These are phyloP conservation scores for Clarias magur DNA, from an alignment of 2,113 vertebrate species.

Conservation along the genomic window DNA sequence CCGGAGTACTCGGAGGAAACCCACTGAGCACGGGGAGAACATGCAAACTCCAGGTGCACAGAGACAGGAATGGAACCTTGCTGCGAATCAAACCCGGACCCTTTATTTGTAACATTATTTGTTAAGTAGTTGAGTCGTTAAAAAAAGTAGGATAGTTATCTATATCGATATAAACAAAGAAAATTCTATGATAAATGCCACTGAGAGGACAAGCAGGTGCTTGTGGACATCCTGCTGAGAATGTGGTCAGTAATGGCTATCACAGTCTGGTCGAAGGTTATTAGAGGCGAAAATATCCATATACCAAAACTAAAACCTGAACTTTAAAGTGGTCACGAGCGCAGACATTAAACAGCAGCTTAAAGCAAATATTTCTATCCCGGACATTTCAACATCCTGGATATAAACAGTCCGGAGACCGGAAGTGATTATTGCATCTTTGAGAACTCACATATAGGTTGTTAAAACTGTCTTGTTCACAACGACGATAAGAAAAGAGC, in stretches of 20 bases:
- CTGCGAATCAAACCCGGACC: no score
- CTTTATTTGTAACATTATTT: no score
- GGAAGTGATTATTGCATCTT: background rate
- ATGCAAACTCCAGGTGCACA: no score
- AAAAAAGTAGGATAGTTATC: background rate
- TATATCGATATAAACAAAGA: background rate
- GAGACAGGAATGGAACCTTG: no score
- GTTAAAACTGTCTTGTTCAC: slow-evolving; percentile 89
- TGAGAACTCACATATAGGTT: slow-evolving; percentile 77
- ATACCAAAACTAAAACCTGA: background rate
- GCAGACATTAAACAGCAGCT: background rate
- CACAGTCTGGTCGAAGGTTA: background rate
- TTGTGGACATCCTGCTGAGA: background rate
- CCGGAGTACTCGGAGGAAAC: no score
- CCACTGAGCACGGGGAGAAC: no score
- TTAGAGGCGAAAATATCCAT: background rate
- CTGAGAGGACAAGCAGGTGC: background rate
- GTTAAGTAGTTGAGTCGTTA: background rate
- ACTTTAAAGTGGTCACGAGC: background rate
- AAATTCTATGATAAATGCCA: background rate
- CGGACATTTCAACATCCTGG: background rate
- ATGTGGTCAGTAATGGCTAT: background rate
- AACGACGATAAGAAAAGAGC: slow-evolving; percentile 84
- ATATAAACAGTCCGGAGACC: no score
- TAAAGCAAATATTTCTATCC: background rate